Evolutionary conservation across 2,888 invertebrate genomes (phyloP), one percentile per base, ranked within the genome.

Genomic region (Lycia hirtaria): DNA sequence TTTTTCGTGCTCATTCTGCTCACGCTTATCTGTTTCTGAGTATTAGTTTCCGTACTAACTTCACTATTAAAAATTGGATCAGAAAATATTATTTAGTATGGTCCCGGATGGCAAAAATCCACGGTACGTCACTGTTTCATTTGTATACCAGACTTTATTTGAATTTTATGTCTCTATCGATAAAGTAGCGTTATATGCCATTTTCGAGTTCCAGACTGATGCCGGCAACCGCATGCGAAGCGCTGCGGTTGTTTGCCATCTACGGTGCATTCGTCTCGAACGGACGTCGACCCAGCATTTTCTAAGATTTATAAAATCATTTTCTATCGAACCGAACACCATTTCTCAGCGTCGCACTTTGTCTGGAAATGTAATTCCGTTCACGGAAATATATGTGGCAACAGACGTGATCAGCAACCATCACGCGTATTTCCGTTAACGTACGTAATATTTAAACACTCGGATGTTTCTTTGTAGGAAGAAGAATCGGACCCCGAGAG

Each of bases 261-360:
- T 77, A 75, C 75, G 73, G 78, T 72, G 77, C 80, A 78, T 73
- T 82, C 80, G 80, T 78, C 78, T 81, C 67, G 78, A 84, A 81
- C 81, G 82, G 72, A 69, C 78, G 64, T 74, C 77, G 79, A 81
- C 80, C 80, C 71, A 66, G 56, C 63, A 67, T 72, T 78, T 75
- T 74, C 71, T 69, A 68, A 69, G 63, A 72, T 74, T 74, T 72
- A 71, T 75, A 52, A 71, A 72, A 61, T 56, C 20, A 37, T 26
- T 50, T 38, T 55, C 35, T 30, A 51, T 35, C 41, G 24, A n/a
- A 62, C 66, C 41, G 24, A n/a, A 62, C 66, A 44, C 37, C 14
- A 48, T 57, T 52, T 57, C 17, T 26, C 33, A 24, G 54, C 44
- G 19, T 22, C 32, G 14, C 53, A 30, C 30, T 41, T 41, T 20